Conservation (phyloP, 2,797 vertebrate species). For the Mus spretus region DNA sequence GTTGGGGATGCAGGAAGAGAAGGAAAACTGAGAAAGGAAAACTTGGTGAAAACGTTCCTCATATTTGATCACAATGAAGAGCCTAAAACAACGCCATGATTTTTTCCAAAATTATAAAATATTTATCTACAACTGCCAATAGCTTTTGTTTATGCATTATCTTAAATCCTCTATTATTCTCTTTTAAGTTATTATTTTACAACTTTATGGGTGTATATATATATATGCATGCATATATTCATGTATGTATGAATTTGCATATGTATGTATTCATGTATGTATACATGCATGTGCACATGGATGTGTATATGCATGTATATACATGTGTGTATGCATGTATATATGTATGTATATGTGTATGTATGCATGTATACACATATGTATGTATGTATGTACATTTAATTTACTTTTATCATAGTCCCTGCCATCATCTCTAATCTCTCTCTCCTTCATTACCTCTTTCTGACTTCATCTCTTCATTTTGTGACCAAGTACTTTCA, state of each 20-base stretch:
- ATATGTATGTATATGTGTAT: not conserved
- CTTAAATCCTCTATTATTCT: too few species aligned
- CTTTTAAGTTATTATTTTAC: not conserved
- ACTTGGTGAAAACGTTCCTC: not conserved
- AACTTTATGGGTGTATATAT: too few species aligned
- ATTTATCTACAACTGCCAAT: not conserved
- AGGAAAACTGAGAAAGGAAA: not conserved
- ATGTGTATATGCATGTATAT: rapidly evolving
- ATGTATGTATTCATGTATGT: rapidly evolving
- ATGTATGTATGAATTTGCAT: rapidly evolving
- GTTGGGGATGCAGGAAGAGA: not conserved
- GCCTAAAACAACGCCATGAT: not conserved
- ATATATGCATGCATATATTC: rapidly evolving
- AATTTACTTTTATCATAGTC: not conserved
- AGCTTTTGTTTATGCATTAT: not conserved
- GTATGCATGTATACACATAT: not conserved
- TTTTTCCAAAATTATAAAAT: not conserved
- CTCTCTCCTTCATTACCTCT: too few species aligned
- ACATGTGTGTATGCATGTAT: rapidly evolving
- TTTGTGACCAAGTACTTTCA: not conserved
- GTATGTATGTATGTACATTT: not conserved
- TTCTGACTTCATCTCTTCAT: not conserved
- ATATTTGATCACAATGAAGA: not conserved
- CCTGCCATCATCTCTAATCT: not conserved
- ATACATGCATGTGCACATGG: rapidly evolving